These are phyloP conservation scores for Eristalis tenax DNA, from an alignment of 2,888 invertebrate genomes.

Conservation along the genomic window DNA sequence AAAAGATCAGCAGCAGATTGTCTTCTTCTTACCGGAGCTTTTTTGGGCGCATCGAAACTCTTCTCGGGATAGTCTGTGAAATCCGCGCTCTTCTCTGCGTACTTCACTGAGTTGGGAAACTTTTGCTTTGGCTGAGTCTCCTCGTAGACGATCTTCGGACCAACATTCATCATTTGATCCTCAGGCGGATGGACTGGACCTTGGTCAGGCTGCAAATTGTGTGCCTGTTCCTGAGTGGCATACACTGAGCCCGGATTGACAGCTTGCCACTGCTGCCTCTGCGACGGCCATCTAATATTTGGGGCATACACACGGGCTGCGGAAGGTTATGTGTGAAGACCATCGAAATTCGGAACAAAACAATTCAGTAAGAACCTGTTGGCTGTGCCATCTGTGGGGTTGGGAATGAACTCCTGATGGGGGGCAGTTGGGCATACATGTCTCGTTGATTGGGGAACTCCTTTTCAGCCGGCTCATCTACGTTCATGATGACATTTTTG, in stretches of 20 bases:
- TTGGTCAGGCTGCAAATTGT: neutral
- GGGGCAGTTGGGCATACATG: conserved; percentile 73
- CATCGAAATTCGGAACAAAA: neutral
- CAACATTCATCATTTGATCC: conserved; percentile 21
- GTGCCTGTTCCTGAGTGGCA: neutral
- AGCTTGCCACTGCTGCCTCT: conserved; percentile 43
- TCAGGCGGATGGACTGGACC: conserved; percentile 3
- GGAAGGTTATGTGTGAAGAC: neutral
- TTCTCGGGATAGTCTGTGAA: conserved; percentile 76
- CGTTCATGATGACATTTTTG: conserved; percentile 67
- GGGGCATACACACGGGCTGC: conserved; percentile 68
- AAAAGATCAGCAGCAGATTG: neutral
- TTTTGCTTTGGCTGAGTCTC: conserved; percentile 15
- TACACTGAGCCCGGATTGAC: conserved; percentile 17
- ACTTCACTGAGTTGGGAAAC: conserved; percentile 64
- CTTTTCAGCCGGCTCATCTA: conserved; percentile 73
- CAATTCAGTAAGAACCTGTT: conserved; percentile 48
- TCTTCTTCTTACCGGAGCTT: conserved; percentile 69
- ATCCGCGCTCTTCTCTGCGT: conserved; percentile 70
- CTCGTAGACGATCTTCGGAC: conserved; percentile 20
- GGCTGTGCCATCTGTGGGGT: conserved; percentile 62
- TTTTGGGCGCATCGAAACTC: conserved; percentile 78
- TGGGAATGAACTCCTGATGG: conserved; percentile 28
- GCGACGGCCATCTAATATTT: conserved; percentile 75
- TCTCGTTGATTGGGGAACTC: conserved; percentile 76